Evolutionary conservation across 2,113 vertebrate genomes (phyloP).

Genomic region (Athene noctua): DNA sequence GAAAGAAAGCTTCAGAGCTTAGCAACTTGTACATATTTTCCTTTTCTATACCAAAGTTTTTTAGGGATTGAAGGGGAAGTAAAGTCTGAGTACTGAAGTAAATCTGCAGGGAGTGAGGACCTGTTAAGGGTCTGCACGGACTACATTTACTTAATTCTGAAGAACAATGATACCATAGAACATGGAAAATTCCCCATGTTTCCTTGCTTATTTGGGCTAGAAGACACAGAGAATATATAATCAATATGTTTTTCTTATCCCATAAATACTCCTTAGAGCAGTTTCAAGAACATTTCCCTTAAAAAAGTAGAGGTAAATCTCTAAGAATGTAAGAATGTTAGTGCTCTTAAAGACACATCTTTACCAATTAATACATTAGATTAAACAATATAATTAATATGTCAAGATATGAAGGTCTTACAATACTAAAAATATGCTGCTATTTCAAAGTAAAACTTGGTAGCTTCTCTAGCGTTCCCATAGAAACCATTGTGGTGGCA

Average conservation of each 20-base stretch:
- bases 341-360: not conserved
- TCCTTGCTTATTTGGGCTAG: not conserved
- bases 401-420: not conserved
- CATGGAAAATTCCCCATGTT: not conserved
- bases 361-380: not conserved
- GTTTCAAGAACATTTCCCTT: not conserved
- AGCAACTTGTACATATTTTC: not conserved
- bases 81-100: not conserved
- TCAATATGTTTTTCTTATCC: not conserved
- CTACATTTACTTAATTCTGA: not conserved
- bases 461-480: not conserved
- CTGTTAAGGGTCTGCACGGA: not conserved
- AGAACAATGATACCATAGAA: not conserved
- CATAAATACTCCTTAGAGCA: not conserved
- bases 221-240: not conserved
- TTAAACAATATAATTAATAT: not conserved
- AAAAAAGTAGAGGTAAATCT: not conserved
- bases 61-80: not conserved
- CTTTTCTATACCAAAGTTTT: not conserved
- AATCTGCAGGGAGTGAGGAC: not conserved
- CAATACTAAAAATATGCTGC: not conserved
- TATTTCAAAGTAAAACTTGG: conserved; percentile 20
- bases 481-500: not conserved
- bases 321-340: not conserved
- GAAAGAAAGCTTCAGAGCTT: not conserved